Evolutionary conservation across 2,888 invertebrate genomes (phyloP), one percentile per base, ranked within the genome.

Genomic region (Patella pellucida): DNA sequence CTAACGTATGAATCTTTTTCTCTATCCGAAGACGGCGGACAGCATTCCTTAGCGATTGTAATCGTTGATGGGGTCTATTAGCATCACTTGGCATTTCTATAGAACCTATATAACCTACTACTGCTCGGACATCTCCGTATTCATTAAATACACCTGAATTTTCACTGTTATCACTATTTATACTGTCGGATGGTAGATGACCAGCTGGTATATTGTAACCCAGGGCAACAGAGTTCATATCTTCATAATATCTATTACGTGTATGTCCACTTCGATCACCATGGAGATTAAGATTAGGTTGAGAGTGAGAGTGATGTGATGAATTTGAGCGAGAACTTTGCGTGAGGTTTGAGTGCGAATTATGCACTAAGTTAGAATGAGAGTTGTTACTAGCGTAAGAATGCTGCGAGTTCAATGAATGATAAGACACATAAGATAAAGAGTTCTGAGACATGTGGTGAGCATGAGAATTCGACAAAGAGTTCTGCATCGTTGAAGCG

Each of bases 81-180:
- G 89, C 86, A 80, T 92, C 91, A 76, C 91, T 90, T 0, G 98
- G 97, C 93, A 98, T 97, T 92, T 98, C 98, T 80, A 98, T 97
- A 1, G 98, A 97, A 31, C 98, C 98, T 71, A 98, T 93, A 91
- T 98, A 98, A 1, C 97, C 97, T 1, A 98, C 88, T 31, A 90
- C 94, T 68, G 87, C 88, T 67, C 83, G 79, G 27, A 85, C 82
- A 52, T 85, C 81, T 31, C 52, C 74, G 16, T 62, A 23, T 62
- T 62, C 62, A 3, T n/a, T 19, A 74, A 74, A 74, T 31, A 56
- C 69, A 50, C 56, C 74, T 1, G 69, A 69, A 54, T 74, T 56
- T 41, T 74, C 74, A 3, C 52, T 69, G 50, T 74, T 52, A 5
- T 69, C 74, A 14, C 52, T 69, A 23, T 56, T 74, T 27, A 52